Evolutionary conservation across 2,888 invertebrate species (phyloP), one percentile per base, ranked within the genome.

Genomic region (Patella depressa): DNA sequence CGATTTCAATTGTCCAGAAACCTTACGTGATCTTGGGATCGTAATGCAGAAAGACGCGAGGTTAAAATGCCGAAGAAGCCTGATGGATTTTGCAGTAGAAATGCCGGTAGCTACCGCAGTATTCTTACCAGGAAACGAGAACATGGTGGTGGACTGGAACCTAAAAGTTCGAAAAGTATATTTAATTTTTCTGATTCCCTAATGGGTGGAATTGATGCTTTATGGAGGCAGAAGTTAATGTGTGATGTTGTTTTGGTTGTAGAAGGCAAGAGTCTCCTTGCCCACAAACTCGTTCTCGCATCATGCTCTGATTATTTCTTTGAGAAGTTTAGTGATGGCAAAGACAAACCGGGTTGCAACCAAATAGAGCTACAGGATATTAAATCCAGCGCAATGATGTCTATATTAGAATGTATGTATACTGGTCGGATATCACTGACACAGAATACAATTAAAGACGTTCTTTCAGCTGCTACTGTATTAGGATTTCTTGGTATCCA

Each of bases 241-340:
- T 87, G 87, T 78, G 87, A 88, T 73, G 82, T 87, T 4, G 80
- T 81, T 53, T 71, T 88, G 12, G 75, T 84, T 12, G 81, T 83
- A 12, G 80, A 81, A 14, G 77, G 79, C 7, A 77, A 78, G 19
- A 80, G 75, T 53, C 81, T 85, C 53, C 77, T 78, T 11, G 88
- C 85, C 7, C 88, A 88, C 73, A 85, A 81, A 74, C 72, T 85
- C 3, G 76, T 88, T 11, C 76, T 88, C 17, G 85, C 85, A 0
- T 81, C 88, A 9, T 85, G 87, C 70, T 85, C 84, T 11, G 87
- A 87, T 77, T 86, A 84, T 75, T 88, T 88, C 73, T 84, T 85
- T 72, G 83, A 86, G 53, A 71, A 84, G 45, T 85, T 86, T 72
- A 78, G 81, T 1, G 83, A 82, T 45, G 77, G 76, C 14, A 71